A percentile compares a stretch with the other conserved stretches of the same genome.
Conservation (phyloP, 2,113 vertebrate genomes). For the Dasypus novemcinctus region DNA sequence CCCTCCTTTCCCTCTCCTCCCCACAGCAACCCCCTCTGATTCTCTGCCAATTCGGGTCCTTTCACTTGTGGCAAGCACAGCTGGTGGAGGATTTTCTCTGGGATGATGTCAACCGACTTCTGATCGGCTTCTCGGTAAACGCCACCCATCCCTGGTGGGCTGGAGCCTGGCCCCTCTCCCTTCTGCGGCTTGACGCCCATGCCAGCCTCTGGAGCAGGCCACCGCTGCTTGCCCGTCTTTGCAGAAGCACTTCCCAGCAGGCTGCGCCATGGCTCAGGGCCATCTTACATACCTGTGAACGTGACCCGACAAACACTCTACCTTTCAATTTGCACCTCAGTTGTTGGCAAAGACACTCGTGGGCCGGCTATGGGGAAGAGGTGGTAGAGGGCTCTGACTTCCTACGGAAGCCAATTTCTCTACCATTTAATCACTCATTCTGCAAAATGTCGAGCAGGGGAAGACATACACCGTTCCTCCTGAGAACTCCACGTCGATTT, state of each 20-base stretch:
- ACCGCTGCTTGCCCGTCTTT: conserved; percentile 65
- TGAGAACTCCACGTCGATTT: not conserved
- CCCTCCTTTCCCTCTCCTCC: not conserved
- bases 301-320: not conserved
- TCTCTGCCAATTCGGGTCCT: conserved; percentile 68
- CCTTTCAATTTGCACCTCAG: conserved; percentile 63
- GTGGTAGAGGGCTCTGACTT: not conserved
- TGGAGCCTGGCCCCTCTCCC: conserved; percentile 3
- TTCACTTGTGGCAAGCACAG: conserved; percentile 75
- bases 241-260: not conserved
- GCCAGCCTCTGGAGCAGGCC: conserved; percentile 63
- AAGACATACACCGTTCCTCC: conserved; percentile 24
- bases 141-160: conserved; percentile 56
- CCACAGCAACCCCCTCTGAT: not conserved
- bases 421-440: not conserved
- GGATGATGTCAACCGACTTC: conserved; percentile 79
- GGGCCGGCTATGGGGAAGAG: conserved; percentile 49
- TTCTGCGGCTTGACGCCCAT: not conserved
- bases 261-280: not conserved
- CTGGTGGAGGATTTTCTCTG: conserved; percentile 76
- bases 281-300: not conserved
- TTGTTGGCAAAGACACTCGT: not conserved
- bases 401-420: not conserved
- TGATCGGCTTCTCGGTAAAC: conserved; percentile 76
- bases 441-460: not conserved